phyloP scores from a whole-genome alignment of 2,888 invertebrate genomes.

The Dicyrtomina minuta region DNA sequence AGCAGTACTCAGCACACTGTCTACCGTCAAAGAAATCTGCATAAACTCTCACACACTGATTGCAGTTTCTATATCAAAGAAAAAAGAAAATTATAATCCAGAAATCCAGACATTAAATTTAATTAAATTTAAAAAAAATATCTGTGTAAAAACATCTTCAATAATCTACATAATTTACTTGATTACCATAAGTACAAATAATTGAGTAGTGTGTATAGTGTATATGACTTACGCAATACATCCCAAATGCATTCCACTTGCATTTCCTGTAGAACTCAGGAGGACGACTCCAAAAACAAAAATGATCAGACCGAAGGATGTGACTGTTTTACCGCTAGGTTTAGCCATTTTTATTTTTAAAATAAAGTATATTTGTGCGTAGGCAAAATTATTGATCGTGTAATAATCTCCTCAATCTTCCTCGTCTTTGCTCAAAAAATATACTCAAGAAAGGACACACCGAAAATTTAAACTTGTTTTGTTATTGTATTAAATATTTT shows the following conservation, averaged over 20 bases:
- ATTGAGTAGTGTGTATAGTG: background rate
- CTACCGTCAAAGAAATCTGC: constrained; percentile 84
- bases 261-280: background rate
- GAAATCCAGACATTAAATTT: background rate
- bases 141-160: background rate
- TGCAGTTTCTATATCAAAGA: constrained; percentile 68
- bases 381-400: too few relatives aligned
- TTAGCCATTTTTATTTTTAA: background rate
- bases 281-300: constrained; percentile 1
- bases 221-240: constrained; percentile 49
- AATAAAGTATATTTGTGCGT: too few relatives aligned
- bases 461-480: too few relatives aligned
- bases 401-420: too few relatives aligned
- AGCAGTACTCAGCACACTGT: constrained; percentile 79
- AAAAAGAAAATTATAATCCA: constrained; percentile 18
- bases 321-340: background rate
- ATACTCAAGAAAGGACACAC: too few relatives aligned
- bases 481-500: too few relatives aligned
- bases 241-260: constrained; percentile 37
- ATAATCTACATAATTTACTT: too few relatives aligned
- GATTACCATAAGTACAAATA: background rate
- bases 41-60: constrained; percentile 85
- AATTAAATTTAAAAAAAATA: constrained; percentile 3
- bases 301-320: constrained; percentile 1
- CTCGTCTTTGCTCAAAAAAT: too few relatives aligned